Evolutionary conservation across 2,888 invertebrate genomes (phyloP), one percentile per base, ranked within the genome.

Genomic region (Drosophila ustulata): DNA sequence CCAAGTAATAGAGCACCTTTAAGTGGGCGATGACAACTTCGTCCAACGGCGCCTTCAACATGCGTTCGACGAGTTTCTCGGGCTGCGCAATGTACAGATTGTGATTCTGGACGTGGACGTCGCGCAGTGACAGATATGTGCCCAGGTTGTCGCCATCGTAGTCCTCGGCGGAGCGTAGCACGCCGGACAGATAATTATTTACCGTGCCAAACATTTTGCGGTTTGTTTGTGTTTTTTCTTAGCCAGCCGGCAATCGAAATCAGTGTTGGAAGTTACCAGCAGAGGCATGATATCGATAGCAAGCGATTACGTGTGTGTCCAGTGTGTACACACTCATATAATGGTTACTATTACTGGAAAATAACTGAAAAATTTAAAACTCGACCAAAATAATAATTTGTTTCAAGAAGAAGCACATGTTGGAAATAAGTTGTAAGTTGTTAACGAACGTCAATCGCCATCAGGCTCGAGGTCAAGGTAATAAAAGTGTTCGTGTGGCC

Each of bases 11-110:
- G 0, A 95, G 92, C 78, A 95, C 95, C 83, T 94, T 94, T n/a
- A 98, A 92, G 91, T 98, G 98, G 4, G 94, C 93, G 50, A 94
- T 93, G 5, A 96, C 94, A 39, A 97, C 93, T 90, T 97, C 97
- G 91, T 96, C 96, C 62, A 96, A 93, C 0, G 97, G 96, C 7
- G 95, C 93, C 51, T 95, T 93, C 67, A 97, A 93, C 82, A 95
- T 94, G 55, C 95, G 94, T 81, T 95, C 94, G 1, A 97, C 95
- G 26, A 95, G 93, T 30, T 93, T 92, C 74, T 96, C 96, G 0
- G 96, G 96, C 82, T 94, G 94, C 70, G 95, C 95, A 9, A 96
- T 93, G 67, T 95, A 94, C 13, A 97, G 93, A 82, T 95, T 95
- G 62, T 93, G 93, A 88, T 95, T 96, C 52, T 93, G 93, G 4